These are phyloP conservation scores for Bradypodion ventrale DNA, from an alignment of 2,797 vertebrate species.

Conservation along the genomic window DNA sequence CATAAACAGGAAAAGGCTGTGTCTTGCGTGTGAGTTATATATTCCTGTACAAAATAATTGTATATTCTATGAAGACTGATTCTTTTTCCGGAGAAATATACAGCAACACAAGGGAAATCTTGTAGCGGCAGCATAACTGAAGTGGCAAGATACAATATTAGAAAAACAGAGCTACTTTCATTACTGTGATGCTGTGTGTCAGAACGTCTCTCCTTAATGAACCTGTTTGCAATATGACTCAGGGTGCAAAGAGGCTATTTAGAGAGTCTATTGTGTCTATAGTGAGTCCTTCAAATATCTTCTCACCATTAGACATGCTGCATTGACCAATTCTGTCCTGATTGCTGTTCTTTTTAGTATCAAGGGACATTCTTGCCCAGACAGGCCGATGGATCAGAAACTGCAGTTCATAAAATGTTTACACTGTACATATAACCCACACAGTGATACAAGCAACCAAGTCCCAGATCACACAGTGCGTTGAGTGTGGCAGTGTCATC, in stretches of 20 bases:
- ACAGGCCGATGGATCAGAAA: conserved; percentile 85
- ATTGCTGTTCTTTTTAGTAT: conserved; percentile 82
- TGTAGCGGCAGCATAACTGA: conserved; percentile 82
- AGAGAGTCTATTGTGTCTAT: conserved; percentile 85
- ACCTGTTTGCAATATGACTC: conserved; percentile 86
- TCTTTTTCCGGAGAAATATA: conserved; percentile 83
- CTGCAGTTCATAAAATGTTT: conserved; percentile 86
- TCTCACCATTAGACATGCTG: conserved; percentile 86
- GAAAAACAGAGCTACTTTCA: conserved; percentile 85
- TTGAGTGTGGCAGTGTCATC: conserved; percentile 76
- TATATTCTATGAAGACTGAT: conserved; percentile 86
- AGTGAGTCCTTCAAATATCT: conserved; percentile 85
- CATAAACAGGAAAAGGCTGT: conserved; percentile 75
- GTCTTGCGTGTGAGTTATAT: conserved; percentile 82
- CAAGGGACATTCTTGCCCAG: conserved; percentile 82
- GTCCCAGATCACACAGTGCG: conserved; percentile 75
- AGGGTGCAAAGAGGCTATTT: conserved; percentile 87
- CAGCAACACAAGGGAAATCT: conserved; percentile 86
- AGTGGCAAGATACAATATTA: conserved; percentile 86
- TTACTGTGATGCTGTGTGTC: conserved; percentile 86
- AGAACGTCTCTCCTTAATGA: conserved; percentile 86
- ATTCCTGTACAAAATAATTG: conserved; percentile 84
- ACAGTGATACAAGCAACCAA: conserved; percentile 72
- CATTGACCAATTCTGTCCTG: conserved; percentile 87
- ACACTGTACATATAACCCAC: conserved; percentile 75